A percentile compares a stretch with the other conserved stretches of the same genome.
Conservation (phyloP, 2,113 vertebrate species). For the Nannobrachium achirus region DNA sequence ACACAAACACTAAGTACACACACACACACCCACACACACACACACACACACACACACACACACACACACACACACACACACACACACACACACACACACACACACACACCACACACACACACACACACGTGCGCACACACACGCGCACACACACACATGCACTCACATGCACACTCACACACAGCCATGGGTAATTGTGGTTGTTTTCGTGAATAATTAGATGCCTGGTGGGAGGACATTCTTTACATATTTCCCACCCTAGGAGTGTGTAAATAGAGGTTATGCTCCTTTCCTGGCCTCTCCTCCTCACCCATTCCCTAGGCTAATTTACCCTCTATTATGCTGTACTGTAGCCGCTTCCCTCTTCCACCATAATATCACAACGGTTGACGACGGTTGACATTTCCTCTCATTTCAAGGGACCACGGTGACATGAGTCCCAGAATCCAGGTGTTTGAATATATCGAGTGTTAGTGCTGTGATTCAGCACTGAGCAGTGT, state of each 20-base stretch:
- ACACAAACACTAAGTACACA: not conserved
- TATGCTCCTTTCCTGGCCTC: not conserved
- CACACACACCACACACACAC: constrained; percentile 5
- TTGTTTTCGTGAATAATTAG: constrained; percentile 23
- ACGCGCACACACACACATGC: not conserved
- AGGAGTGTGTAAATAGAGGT: constrained; percentile 8
- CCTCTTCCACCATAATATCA: not conserved
- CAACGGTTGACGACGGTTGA: not conserved
- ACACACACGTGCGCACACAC: constrained; percentile 7
- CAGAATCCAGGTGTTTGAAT: too few relatives aligned
- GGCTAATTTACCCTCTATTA: not conserved
- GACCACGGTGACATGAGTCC: too few relatives aligned
- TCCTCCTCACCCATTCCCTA: not conserved
- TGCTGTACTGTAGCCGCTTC: not conserved
- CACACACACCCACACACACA: not conserved
- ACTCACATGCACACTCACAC: constrained; percentile 3
- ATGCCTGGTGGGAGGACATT: constrained; percentile 12
- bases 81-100: not conserved
- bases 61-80: constrained; percentile 1
- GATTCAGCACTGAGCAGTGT: too few relatives aligned
- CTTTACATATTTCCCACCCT: constrained; percentile 15
- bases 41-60: not conserved
- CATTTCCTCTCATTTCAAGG: too few relatives aligned
- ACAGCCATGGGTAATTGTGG: constrained; percentile 7
- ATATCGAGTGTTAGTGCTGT: too few relatives aligned